Evolutionary conservation across 2,113 vertebrate species (phyloP).

Genomic region (Mixornis gularis): DNA sequence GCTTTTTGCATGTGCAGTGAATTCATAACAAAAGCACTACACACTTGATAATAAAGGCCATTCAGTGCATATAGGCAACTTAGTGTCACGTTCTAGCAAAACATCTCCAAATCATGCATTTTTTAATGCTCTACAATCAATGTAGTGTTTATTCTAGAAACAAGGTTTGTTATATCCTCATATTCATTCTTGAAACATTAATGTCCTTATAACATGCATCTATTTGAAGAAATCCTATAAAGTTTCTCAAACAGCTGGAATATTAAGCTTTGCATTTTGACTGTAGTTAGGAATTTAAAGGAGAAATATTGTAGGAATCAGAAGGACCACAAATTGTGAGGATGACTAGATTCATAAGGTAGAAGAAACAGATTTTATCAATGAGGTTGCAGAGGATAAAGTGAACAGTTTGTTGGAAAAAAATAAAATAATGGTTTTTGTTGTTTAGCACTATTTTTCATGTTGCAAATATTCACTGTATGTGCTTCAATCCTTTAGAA

Average conservation of each 20-base stretch:
- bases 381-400: background rate
- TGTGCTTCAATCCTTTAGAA: background rate
- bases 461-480: background rate
- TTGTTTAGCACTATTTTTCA: background rate
- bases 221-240: background rate
- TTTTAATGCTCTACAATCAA: background rate
- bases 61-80: background rate
- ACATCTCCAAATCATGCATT: background rate
- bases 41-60: background rate
- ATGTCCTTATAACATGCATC: background rate
- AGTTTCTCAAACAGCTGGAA: background rate
- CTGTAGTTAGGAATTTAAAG: background rate
- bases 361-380: background rate
- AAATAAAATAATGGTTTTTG: background rate
- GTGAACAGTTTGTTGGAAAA: background rate
- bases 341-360: background rate
- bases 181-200: background rate
- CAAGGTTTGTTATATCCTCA: background rate
- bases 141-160: background rate
- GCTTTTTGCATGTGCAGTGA: background rate
- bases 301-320: background rate
- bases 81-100: background rate
- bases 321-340: background rate
- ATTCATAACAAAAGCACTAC: background rate
- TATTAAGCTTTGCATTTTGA: background rate